Conservation (phyloP, 2,113 vertebrate species). For the Lophura nycthemera region DNA sequence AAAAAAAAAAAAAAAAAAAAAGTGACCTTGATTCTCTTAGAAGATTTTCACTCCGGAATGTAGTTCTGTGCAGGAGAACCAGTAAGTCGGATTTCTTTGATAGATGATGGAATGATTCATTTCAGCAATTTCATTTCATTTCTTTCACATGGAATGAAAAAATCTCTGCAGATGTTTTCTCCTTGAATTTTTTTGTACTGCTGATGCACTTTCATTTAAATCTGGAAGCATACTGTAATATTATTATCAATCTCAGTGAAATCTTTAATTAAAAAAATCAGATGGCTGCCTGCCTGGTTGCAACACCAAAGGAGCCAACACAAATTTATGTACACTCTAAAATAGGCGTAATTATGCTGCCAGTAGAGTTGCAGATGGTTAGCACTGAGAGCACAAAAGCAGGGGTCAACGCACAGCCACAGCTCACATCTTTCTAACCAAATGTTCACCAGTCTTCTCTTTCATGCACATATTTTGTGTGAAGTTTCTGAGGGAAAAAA, state of each 20-base stretch:
- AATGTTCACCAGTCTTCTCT: slow-evolving; percentile 34
- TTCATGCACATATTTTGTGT: background rate
- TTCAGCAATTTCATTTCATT: background rate
- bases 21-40: background rate
- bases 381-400: background rate
- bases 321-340: slow-evolving; percentile 63
- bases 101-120: background rate
- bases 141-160: background rate
- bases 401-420: slow-evolving; percentile 42
- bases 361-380: slow-evolving; percentile 59
- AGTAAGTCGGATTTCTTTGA: background rate
- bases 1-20: background rate
- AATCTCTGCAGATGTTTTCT: background rate
- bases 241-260: slow-evolving; percentile 45
- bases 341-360: slow-evolving; percentile 50
- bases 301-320: slow-evolving; percentile 48
- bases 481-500: background rate
- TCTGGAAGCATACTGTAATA: slow-evolving; percentile 28
- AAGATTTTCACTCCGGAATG: background rate
- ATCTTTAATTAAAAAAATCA: slow-evolving; percentile 66
- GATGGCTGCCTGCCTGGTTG: slow-evolving; percentile 52
- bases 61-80: background rate
- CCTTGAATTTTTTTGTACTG: background rate
- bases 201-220: slow-evolving; percentile 37
- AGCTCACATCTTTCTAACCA: slow-evolving; percentile 37